phyloP scores from a whole-genome alignment of 2,888 invertebrate species.

The Atethmia centrago region DNA sequence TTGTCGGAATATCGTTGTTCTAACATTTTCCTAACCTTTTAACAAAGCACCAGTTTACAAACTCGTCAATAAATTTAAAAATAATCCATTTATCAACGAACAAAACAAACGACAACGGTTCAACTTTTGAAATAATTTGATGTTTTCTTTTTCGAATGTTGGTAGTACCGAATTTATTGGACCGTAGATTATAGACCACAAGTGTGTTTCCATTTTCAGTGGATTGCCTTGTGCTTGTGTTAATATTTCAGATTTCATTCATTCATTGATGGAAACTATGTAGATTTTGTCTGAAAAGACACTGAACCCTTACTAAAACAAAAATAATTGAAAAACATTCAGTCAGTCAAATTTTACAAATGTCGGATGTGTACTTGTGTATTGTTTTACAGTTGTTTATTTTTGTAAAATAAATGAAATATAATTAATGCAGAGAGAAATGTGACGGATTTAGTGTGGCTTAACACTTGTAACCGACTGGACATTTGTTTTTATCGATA shows the following conservation, averaged over 20 bases:
- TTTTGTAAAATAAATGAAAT: conserved; percentile 74
- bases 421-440: conserved; percentile 66
- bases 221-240: too few relatives aligned
- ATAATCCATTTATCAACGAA: conserved; percentile 16
- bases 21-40: conserved; percentile 64
- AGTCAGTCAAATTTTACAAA: conserved; percentile 82
- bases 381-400: conserved; percentile 83
- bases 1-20: conserved; percentile 80
- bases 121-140: conserved; percentile 66
- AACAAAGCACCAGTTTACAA: conserved; percentile 29
- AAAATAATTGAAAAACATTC: conserved; percentile 62
- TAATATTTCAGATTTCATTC: conserved; percentile 23
- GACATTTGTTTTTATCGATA: conserved; percentile 54
- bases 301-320: background rate
- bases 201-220: conserved; percentile 17
- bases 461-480: conserved; percentile 54
- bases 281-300: conserved; percentile 49
- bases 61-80: conserved; percentile 34
- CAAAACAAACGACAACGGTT: conserved; percentile 71
- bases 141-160: conserved; percentile 41
- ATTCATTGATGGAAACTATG: conserved; percentile 35
- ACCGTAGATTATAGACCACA: conserved; percentile 6
- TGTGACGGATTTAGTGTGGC: conserved; percentile 66
- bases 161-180: conserved; percentile 16
- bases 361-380: conserved; percentile 81